Conservation (phyloP, 2,113 vertebrate genomes). For the Nesoenas mayeri region DNA sequence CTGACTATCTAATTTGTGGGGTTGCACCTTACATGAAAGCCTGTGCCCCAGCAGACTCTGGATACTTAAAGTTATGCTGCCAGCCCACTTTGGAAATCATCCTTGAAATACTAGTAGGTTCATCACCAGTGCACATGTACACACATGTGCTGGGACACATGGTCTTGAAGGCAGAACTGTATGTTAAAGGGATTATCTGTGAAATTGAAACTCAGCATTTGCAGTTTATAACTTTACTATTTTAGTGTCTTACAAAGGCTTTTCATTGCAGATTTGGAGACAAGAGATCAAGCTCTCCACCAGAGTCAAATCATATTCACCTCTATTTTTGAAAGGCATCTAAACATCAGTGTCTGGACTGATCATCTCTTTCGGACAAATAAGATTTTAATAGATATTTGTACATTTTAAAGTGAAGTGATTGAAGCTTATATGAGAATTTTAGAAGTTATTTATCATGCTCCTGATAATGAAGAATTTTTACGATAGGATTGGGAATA, state of each 20-base stretch:
- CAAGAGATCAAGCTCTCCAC: background rate
- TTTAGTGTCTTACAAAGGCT: background rate
- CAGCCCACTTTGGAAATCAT: background rate
- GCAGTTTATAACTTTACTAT: background rate
- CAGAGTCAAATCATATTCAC: fast-evolving
- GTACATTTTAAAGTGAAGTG: background rate
- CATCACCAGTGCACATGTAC: fast-evolving
- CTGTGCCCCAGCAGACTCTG: background rate
- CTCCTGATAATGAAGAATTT: background rate
- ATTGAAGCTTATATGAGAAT: background rate
- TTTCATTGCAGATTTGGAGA: background rate
- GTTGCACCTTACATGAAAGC: background rate
- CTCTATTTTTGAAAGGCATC: background rate
- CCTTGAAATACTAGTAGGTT: fast-evolving
- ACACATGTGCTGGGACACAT: fast-evolving
- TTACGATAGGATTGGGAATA: background rate
- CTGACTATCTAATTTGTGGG: background rate
- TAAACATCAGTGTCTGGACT: background rate
- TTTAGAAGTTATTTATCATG: background rate
- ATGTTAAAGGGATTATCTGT: background rate
- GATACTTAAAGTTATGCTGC: background rate
- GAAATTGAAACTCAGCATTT: background rate
- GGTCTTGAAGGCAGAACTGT: background rate
- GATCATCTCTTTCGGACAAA: background rate
- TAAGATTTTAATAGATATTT: background rate